Conservation (phyloP, 1,140 invertebrate species). For the Drosophila rhopaloa region DNA sequence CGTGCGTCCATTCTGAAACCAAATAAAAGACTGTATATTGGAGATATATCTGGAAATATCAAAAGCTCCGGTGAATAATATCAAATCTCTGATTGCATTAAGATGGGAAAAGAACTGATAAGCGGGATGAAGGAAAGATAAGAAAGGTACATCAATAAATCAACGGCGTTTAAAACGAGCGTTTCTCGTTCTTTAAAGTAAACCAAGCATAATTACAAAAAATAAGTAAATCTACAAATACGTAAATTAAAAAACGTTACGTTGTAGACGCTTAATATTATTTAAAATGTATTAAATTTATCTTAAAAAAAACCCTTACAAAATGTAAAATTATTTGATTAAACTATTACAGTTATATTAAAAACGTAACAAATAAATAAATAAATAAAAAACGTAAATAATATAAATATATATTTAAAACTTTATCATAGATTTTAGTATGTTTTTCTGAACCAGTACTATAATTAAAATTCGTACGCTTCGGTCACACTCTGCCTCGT, state of each 20-base stretch:
- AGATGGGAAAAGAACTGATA: not conserved
- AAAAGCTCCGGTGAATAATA: not conserved
- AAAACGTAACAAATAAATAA: not conserved
- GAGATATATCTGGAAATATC: not conserved
- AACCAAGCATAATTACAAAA: not conserved
- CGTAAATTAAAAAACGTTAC: too few species aligned
- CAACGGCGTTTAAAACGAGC: not conserved
- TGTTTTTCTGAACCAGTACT: not conserved
- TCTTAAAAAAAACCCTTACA: too few species aligned
- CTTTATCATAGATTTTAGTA: not conserved
- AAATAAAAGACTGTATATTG: slow-evolving; percentile 6
- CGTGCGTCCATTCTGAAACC: slow-evolving; percentile 77
- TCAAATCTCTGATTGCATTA: slow-evolving; percentile 8
- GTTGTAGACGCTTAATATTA: too few species aligned
- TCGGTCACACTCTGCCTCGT: slow-evolving; percentile 10
- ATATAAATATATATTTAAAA: not conserved
- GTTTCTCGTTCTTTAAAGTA: too few species aligned
- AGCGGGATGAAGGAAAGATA: slow-evolving; percentile 1
- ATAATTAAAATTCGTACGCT: too few species aligned
- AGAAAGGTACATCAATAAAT: not conserved
- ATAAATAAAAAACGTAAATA: not conserved
- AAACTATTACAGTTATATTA: not conserved
- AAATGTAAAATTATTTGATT: not conserved
- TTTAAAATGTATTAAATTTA: too few species aligned
- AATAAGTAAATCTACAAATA: not conserved